Evolutionary conservation across 2,888 invertebrate species (phyloP), one percentile per base, ranked within the genome.

Genomic region (Lordiphosa andalusiaca): DNA sequence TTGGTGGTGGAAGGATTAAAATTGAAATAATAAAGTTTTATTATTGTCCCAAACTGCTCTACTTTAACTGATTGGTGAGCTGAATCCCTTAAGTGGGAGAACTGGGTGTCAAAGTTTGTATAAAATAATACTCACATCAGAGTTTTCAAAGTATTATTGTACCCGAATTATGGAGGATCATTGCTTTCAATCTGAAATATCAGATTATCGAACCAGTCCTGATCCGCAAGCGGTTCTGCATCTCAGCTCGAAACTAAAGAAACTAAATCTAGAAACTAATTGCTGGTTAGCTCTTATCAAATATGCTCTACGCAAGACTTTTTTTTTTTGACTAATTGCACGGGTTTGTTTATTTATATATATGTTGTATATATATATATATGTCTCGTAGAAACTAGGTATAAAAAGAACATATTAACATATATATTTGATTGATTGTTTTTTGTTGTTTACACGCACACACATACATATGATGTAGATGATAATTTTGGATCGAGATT

Each of bases 371-470:
- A 52, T 63, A 49, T 50, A 59, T 41, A 50, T 63, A 46, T 12
- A 35, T 35, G n/a, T 35, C 40, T 47, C 30, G 54, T 57, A 48
- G 30, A 76, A 76, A 62, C 59, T 71, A 82, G 65, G 62, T 78
- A 72, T 65, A 74, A 74, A 64, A 82, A 62, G 33, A 30, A 77
- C 63, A 59, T 53, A 76, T 71, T 62, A 80, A 77, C 73, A 53
- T 72, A 72, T 47, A 55, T 59, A 67, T 67, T 73, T 78, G 74
- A 77, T 78, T 77, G 76, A 82, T 77, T 77, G 77, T 71, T 73
- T 55, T 55, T 30, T 55, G 55, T 61, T 51, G 40, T 66, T 57
- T 30, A 30, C 30, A 30, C 50, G 57, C 48, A 59, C 54, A 71
- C 57, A 71, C 56, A 70, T 56, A 23, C 51, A 68, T 23, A 44